These are phyloP conservation scores for Arremon brunneinucha DNA, from an alignment of 2,797 vertebrate genomes.

Conservation along the genomic window DNA sequence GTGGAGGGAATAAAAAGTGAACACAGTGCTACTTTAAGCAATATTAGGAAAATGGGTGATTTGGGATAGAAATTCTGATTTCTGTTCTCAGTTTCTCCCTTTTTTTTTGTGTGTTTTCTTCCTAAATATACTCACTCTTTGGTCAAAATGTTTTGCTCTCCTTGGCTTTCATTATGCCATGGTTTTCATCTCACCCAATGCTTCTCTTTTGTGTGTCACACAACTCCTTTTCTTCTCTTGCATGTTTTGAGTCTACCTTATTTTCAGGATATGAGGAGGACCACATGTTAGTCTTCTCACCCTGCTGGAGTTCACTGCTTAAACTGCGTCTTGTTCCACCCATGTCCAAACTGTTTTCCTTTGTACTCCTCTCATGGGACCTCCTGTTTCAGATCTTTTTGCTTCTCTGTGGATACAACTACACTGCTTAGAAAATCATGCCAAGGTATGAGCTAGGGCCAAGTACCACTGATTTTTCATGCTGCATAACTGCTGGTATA, in stretches of 20 bases:
- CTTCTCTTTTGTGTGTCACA: neutral
- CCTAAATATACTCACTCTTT: neutral
- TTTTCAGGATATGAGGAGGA: neutral
- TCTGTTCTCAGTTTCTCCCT: neutral
- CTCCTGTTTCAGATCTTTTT: neutral
- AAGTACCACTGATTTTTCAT: neutral
- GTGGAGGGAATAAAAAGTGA: neutral
- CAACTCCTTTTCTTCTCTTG: neutral
- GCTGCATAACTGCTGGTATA: neutral
- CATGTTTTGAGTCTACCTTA: neutral
- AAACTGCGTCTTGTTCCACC: neutral
- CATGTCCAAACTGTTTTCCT: neutral
- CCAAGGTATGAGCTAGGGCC: neutral
- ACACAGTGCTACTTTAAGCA: neutral
- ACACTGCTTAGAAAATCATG: neutral
- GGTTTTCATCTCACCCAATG: neutral
- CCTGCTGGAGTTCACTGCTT: neutral
- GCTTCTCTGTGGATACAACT: neutral
- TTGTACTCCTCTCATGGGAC: fast-evolving
- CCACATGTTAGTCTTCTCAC: neutral
- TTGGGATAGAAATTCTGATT: neutral
- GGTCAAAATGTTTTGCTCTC: fast-evolving
- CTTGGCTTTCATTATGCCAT: neutral
- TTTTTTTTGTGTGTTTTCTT: neutral
- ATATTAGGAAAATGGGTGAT: neutral